Evolutionary conservation across 2,888 invertebrate species (phyloP).

Genomic region (Habroteleia sp.): DNA sequence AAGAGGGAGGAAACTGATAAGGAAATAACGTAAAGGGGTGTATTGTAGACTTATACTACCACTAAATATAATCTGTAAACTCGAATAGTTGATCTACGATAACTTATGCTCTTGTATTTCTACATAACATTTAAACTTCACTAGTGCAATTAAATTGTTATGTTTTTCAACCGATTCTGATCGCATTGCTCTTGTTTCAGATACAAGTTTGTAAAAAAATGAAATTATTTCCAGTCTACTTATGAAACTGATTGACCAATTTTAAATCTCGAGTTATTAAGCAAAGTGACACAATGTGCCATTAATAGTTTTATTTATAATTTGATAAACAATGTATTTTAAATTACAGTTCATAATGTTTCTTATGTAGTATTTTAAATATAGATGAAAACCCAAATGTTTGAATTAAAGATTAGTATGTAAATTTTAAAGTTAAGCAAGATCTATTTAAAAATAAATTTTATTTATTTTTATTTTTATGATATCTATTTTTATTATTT

Average conservation of each 20-base stretch:
- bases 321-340: too few relatives aligned
- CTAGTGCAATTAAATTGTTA: slow-evolving; percentile 33
- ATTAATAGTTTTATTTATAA: too few relatives aligned
- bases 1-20: slow-evolving; percentile 11
- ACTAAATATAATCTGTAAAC: slow-evolving; percentile 30
- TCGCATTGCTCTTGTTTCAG: slow-evolving; percentile 28
- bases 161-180: slow-evolving; percentile 18
- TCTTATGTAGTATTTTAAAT: too few relatives aligned
- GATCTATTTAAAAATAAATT: too few relatives aligned
- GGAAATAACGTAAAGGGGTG: slow-evolving; percentile 12
- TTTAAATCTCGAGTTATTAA: neutral
- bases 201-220: slow-evolving; percentile 8
- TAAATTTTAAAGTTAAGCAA: too few relatives aligned
- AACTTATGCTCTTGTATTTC: slow-evolving; percentile 12
- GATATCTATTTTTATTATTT: too few relatives aligned
- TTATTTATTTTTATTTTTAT: too few relatives aligned
- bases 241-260: slow-evolving; percentile 10
- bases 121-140: slow-evolving; percentile 21
- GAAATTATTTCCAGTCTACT: slow-evolving; percentile 33
- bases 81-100: slow-evolving; percentile 22
- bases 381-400: too few relatives aligned
- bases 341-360: too few relatives aligned
- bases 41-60: slow-evolving; percentile 21
- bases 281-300: neutral
- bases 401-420: too few relatives aligned